Evolutionary conservation across 2,797 vertebrate genomes (phyloP).

Genomic region (Fistularia commersonii): DNA sequence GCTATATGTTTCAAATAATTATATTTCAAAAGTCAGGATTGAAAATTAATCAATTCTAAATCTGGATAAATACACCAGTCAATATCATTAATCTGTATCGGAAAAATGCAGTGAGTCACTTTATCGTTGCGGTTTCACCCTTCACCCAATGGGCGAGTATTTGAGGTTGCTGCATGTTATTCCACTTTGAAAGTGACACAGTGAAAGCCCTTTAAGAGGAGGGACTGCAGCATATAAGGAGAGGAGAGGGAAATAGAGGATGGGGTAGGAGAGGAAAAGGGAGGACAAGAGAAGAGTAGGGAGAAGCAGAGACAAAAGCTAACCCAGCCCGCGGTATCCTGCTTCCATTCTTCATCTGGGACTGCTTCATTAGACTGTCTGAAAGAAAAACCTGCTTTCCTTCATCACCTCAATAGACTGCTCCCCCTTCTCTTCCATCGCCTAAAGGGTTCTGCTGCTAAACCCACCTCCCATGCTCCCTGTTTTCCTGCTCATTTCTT

Average conservation of each 20-base stretch:
- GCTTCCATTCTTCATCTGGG: constrained; percentile 71
- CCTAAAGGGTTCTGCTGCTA: constrained; percentile 58
- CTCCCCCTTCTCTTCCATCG: constrained; percentile 55
- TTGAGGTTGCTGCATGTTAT: constrained; percentile 17
- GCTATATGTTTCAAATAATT: background rate
- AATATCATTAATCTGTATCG: constrained; percentile 32
- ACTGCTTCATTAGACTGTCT: constrained; percentile 77
- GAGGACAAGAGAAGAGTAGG: constrained; percentile 35
- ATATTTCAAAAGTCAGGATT: too few relatives aligned
- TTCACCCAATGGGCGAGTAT: constrained; percentile 24
- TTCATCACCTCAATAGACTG: constrained; percentile 74
- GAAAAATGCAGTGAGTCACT: background rate
- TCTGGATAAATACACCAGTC: constrained; percentile 22
- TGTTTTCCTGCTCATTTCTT: constrained; percentile 47
- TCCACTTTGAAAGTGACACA: constrained; percentile 51
- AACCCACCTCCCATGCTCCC: constrained; percentile 42
- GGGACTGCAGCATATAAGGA: constrained; percentile 51
- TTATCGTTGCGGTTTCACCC: constrained; percentile 36
- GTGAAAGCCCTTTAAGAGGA: constrained; percentile 73
- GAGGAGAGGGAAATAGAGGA: constrained; percentile 43
- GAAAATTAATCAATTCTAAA: too few relatives aligned
- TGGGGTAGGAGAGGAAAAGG: constrained; percentile 28
- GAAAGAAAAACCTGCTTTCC: constrained; percentile 69
- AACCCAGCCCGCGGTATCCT: constrained; percentile 63
- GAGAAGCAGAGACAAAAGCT: constrained; percentile 40